Conservation (phyloP, 2,113 vertebrate genomes). For the Phalacrocorax carbo region DNA sequence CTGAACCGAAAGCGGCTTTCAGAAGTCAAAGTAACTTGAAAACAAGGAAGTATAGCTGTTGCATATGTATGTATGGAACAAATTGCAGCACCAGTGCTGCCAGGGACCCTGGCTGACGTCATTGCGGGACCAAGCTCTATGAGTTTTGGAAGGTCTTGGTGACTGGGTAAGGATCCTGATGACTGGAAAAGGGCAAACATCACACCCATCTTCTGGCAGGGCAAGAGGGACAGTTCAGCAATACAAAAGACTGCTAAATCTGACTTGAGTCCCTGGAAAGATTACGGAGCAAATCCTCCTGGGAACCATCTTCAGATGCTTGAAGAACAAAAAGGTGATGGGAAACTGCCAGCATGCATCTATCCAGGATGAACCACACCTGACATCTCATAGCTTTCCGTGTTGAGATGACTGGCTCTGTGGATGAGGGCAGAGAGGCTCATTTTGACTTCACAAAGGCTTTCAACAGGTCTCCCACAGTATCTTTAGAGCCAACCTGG, state of each 20-base stretch:
- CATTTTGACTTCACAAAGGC: background rate
- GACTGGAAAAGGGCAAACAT: background rate
- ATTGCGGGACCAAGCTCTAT: background rate
- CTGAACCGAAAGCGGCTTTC: background rate
- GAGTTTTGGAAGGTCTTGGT: background rate
- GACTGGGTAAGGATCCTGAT: background rate
- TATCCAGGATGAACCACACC: background rate
- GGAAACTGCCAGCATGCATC: background rate
- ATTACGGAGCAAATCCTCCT: background rate
- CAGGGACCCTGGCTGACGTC: background rate
- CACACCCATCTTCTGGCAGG: background rate
- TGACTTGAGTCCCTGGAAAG: background rate
- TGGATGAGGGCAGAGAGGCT: background rate
- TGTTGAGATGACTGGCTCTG: background rate
- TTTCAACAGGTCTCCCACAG: background rate
- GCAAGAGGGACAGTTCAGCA: background rate
- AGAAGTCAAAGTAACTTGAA: background rate
- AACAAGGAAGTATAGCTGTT: background rate
- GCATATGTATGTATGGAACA: background rate
- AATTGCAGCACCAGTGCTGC: background rate
- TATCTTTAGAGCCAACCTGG: background rate
- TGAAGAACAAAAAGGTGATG: background rate
- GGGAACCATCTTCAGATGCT: background rate
- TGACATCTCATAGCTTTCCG: background rate
- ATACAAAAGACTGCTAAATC: background rate